A percentile compares a stretch with the other conserved stretches of the same genome.
Evolutionary conservation across 37 sponge, comb jelly and placozoan genomes (phyloP).

Genomic region (Ephydatia muelleri): DNA sequence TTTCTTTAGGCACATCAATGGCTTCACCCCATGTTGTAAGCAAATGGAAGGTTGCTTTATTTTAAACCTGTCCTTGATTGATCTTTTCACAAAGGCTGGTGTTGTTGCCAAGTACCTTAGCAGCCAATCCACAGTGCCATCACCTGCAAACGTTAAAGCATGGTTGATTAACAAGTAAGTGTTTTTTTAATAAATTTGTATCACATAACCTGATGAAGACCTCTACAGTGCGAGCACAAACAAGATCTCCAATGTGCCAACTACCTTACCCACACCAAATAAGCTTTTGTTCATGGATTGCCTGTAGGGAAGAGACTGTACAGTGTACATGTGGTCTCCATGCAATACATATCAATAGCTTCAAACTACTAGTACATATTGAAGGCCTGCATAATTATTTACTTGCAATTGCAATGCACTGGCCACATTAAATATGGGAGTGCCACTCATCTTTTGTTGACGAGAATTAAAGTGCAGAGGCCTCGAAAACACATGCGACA

Average conservation of each 20-base stretch:
- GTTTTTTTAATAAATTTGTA: not conserved
- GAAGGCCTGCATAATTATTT: too few species aligned
- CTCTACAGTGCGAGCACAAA: not conserved
- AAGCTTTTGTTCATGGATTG: not conserved
- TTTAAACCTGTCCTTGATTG: too few species aligned
- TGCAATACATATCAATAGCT: too few species aligned
- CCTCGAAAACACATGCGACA: too few species aligned
- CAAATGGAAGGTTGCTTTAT: too few species aligned
- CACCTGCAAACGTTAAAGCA: not conserved
- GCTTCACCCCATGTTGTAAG: slow-evolving; percentile 50
- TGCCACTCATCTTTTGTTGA: too few species aligned
- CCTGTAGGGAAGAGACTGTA: not conserved
- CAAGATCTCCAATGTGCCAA: not conserved
- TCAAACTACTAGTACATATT: too few species aligned
- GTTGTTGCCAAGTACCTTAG: not conserved
- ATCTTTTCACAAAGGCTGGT: not conserved
- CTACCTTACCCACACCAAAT: not conserved
- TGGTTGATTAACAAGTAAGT: not conserved
- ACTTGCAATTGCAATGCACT: too few species aligned
- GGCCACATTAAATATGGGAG: too few species aligned
- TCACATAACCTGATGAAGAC: not conserved
- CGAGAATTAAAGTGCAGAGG: too few species aligned
- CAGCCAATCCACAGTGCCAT: not conserved
- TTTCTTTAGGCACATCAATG: slow-evolving; percentile 46
- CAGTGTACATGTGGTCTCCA: not conserved